Percentiles rank a stretch among this genome's conserved stretches.
Conservation (phyloP, 1,140 invertebrate species). For the Trichonephila inaurata region DNA sequence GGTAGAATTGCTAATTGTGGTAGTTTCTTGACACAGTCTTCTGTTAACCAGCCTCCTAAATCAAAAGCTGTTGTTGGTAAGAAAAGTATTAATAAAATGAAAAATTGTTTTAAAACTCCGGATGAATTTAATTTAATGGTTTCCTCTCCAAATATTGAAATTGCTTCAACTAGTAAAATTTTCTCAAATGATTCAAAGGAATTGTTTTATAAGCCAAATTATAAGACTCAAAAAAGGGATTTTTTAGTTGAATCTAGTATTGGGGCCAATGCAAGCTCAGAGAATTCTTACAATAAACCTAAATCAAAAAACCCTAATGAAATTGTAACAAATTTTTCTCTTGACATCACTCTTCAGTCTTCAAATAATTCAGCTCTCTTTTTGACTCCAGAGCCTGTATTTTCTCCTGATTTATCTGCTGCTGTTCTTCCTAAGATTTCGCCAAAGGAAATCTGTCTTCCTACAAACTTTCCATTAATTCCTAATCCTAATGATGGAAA, state of each 20-base stretch:
- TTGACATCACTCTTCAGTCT: background rate
- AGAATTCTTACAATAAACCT: background rate
- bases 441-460: background rate
- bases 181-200: background rate
- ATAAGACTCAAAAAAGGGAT: background rate
- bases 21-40: conserved; percentile 51
- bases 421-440: background rate
- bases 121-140: conserved; percentile 65
- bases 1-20: conserved; percentile 65
- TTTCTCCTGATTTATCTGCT: background rate
- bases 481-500: background rate
- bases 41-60: background rate
- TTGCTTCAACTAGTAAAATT: background rate
- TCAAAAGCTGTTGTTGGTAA: background rate
- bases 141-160: conserved; percentile 40
- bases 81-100: conserved; percentile 7
- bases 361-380: background rate
- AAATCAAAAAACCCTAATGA: background rate
- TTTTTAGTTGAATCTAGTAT: background rate
- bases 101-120: background rate
- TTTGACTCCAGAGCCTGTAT: background rate
- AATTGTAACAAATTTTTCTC: background rate
- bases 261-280: background rate
- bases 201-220: background rate
- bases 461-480: background rate